These are phyloP conservation scores for Saguinus midas DNA, from an alignment of 2,113 vertebrate species.

Conservation along the genomic window DNA sequence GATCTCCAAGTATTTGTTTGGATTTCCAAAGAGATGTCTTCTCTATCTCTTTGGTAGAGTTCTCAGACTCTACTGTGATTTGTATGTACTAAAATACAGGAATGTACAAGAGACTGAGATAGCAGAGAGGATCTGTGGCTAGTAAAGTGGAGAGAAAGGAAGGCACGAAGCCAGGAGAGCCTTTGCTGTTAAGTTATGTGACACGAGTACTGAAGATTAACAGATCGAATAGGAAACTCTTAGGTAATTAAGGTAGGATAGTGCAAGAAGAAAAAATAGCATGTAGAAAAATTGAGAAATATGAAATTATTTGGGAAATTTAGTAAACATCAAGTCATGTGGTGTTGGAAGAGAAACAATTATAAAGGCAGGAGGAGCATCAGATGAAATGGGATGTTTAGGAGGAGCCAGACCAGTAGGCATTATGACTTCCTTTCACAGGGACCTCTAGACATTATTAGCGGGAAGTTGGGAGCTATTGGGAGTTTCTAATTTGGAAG, in stretches of 20 bases:
- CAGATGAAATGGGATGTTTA: background rate
- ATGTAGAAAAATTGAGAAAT: background rate
- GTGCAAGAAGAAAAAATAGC: background rate
- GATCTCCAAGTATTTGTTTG: background rate
- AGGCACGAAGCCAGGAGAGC: background rate
- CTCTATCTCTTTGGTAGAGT: background rate
- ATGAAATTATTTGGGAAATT: background rate
- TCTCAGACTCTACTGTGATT: background rate
- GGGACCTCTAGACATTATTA: background rate
- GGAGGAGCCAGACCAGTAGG: background rate
- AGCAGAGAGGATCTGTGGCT: background rate
- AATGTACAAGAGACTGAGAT: background rate
- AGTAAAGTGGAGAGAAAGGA: background rate
- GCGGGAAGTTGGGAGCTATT: background rate
- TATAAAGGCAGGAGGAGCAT: background rate
- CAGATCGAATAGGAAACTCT: background rate
- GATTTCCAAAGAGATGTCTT: background rate
- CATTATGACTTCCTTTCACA: background rate
- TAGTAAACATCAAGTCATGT: background rate
- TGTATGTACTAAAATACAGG: background rate
- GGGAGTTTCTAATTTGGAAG: background rate
- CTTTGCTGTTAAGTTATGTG: background rate
- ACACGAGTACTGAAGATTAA: background rate
- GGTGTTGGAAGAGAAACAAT: background rate
- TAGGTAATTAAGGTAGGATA: background rate